A percentile compares a stretch with the other conserved stretches of the same genome.
These are phyloP conservation scores for Tenthredo mesomela DNA, from an alignment of 2,888 invertebrate species.

Conservation along the genomic window DNA sequence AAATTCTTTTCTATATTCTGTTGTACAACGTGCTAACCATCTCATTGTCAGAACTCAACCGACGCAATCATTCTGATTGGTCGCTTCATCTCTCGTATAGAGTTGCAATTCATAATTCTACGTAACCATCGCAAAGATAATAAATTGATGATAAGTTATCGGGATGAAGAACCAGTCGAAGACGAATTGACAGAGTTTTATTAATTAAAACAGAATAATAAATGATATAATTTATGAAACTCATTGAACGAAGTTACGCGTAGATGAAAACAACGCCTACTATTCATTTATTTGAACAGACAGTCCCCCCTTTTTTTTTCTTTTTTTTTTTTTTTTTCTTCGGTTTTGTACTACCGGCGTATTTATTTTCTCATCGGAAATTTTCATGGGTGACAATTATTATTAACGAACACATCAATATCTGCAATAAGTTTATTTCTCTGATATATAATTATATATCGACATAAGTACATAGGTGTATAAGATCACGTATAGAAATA, in stretches of 20 bases:
- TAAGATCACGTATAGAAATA: neutral
- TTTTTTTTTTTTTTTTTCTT: neutral
- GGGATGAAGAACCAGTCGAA: neutral
- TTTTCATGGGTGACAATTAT: neutral
- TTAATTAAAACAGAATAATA: neutral
- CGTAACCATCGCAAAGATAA: neutral
- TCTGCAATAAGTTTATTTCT: neutral
- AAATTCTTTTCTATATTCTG: neutral
- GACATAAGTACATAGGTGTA: neutral
- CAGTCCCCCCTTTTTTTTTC: neutral
- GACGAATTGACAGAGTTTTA: neutral
- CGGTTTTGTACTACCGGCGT: neutral
- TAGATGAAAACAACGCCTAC: neutral
- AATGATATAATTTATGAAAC: neutral
- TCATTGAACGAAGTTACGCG: neutral
- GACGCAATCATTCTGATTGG: constrained; percentile 25
- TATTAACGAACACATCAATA: neutral
- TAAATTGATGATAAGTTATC: constrained; percentile 16
- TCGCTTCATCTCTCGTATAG: neutral
- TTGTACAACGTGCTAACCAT: constrained; percentile 27
- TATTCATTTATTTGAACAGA: neutral
- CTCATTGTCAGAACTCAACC: constrained; percentile 24
- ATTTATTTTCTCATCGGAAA: neutral
- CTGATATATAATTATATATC: neutral
- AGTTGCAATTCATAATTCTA: neutral